A percentile compares a stretch with the other conserved stretches of the same genome.
These are phyloP conservation scores for Heterodera filipjevi DNA, from an alignment of 2,888 invertebrate genomes.

Conservation along the genomic window DNA sequence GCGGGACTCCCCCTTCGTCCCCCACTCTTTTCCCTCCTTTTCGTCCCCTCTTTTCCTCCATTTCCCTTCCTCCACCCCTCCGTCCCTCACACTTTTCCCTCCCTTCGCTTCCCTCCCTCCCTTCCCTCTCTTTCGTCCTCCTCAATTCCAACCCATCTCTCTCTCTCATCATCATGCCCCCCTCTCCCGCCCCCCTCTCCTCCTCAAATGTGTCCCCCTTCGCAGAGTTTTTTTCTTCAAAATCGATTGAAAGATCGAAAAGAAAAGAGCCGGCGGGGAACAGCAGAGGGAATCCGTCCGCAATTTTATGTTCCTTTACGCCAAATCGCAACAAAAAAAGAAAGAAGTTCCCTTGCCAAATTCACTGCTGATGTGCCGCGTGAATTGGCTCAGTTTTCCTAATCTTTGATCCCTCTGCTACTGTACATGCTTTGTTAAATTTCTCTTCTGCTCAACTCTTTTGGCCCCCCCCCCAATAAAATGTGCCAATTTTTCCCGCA, in stretches of 20 bases:
- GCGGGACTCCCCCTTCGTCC: background rate
- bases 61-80: too few species aligned
- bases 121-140: too few species aligned
- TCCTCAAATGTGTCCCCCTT: background rate
- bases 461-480: too few species aligned
- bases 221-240: background rate
- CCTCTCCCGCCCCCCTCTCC: background rate
- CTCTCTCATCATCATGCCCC: background rate
- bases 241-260: slow-evolving; percentile 11
- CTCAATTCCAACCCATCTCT: background rate
- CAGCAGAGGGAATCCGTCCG: background rate
- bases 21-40: background rate
- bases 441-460: background rate
- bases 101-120: too few species aligned
- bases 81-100: too few species aligned
- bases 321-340: slow-evolving; percentile 9
- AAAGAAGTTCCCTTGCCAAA: background rate
- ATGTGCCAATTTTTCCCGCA: too few species aligned
- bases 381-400: background rate
- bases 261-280: background rate
- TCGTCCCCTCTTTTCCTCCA: background rate
- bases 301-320: slow-evolving; percentile 10
- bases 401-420: background rate
- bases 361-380: background rate
- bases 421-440: background rate